Percentiles rank a stretch among this genome's conserved stretches.
phyloP scores from a whole-genome alignment of 2,888 invertebrate genomes.

The Uloborus plumipes region DNA sequence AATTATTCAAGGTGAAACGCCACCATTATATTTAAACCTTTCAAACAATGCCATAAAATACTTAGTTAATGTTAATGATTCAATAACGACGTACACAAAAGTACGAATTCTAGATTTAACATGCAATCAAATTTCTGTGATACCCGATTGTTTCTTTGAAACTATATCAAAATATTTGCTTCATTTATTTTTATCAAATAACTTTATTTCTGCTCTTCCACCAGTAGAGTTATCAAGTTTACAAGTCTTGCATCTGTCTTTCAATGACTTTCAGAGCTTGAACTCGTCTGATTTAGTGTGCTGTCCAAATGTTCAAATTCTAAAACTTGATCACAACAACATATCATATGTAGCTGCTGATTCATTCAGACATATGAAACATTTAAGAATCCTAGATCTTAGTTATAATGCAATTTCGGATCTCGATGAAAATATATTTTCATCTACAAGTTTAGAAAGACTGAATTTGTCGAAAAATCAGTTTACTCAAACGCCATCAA shows the following conservation, averaged over 20 bases:
- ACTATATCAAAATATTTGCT: conserved; percentile 27
- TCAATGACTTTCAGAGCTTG: conserved; percentile 22
- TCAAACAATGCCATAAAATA: conserved; percentile 41
- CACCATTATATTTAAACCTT: conserved; percentile 43
- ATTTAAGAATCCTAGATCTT: conserved; percentile 43
- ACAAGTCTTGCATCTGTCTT: conserved; percentile 49
- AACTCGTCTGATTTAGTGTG: conserved; percentile 11
- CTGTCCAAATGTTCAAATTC: conserved; percentile 34
- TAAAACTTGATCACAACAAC: conserved; percentile 54
- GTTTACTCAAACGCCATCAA: conserved; percentile 20
- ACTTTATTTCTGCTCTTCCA: conserved; percentile 30
- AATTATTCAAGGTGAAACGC: conserved; percentile 30
- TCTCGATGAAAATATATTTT: conserved; percentile 11
- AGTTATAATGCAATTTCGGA: conserved; percentile 34
- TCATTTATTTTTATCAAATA: conserved; percentile 51
- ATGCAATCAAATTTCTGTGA: conserved; percentile 55
- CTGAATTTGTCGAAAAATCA: conserved; percentile 59
- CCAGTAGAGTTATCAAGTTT: conserved; percentile 7
- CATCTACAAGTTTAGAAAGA: conserved; percentile 32
- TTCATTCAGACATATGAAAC: conserved; percentile 17
- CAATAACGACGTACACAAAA: conserved; percentile 17
- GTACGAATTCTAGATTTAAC: conserved; percentile 52
- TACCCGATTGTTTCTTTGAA: conserved; percentile 46
- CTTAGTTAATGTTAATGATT: conserved; percentile 18
- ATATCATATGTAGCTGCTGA: conserved; percentile 31